Conservation (phyloP, 2,797 vertebrate species). For the Tenualosa ilisha region DNA sequence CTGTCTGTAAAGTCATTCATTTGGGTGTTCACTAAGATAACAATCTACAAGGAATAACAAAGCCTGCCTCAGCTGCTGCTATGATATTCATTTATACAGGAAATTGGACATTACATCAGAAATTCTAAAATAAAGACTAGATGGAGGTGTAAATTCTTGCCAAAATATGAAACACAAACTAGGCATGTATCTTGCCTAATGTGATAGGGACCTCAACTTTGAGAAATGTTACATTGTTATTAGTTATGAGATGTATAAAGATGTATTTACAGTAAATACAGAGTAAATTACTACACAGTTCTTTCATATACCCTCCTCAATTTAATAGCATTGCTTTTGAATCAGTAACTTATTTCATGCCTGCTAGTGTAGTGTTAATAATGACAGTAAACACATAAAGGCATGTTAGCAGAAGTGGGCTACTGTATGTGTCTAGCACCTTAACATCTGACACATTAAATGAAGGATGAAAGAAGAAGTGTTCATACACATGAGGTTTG, state of each 20-base stretch:
- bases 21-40: slow-evolving; percentile 18
- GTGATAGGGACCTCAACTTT: not conserved
- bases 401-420: not conserved
- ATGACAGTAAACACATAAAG: not conserved
- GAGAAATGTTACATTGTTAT: too few relatives aligned
- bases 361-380: not conserved
- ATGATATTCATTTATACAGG: slow-evolving; percentile 3
- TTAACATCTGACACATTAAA: slow-evolving; percentile 3
- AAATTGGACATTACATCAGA: slow-evolving; percentile 1
- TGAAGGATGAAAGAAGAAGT: slow-evolving; percentile 48
- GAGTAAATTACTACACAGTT: not conserved
- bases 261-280: not conserved
- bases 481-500: slow-evolving; percentile 33
- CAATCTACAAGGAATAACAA: slow-evolving; percentile 13
- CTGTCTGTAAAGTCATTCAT: slow-evolving; percentile 18
- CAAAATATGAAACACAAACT: not conserved
- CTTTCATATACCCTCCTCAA: not conserved
- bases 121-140: not conserved
- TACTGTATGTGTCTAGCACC: not conserved
- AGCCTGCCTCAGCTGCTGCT: slow-evolving; percentile 5
- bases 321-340: not conserved
- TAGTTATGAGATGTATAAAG: too few relatives aligned
- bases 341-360: not conserved
- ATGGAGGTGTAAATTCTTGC: not conserved
- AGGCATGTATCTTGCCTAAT: not conserved